Percentiles rank a stretch among this genome's conserved stretches.
phyloP scores from a whole-genome alignment of 2,797 vertebrate species.

The Rhinophrynus dorsalis region DNA sequence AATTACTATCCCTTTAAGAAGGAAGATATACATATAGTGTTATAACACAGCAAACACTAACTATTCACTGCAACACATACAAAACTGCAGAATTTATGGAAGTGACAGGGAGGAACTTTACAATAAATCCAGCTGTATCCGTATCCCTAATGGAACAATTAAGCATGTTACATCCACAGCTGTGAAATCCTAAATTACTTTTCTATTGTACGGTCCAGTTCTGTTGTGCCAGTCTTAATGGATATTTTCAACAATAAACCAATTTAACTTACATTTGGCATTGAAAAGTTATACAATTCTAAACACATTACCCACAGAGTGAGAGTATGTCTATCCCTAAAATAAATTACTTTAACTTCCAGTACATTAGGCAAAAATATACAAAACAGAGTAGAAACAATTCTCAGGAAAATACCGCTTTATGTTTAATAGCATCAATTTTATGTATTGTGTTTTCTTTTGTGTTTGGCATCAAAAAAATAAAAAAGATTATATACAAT shows the following conservation, averaged over 20 bases:
- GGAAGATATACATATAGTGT: too few species aligned
- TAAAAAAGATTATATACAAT: background rate
- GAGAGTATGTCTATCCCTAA: background rate
- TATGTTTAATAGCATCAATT: background rate
- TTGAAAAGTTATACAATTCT: constrained; percentile 4
- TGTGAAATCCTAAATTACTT: background rate
- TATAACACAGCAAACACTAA: too few species aligned
- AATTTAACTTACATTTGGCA: background rate
- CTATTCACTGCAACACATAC: too few species aligned
- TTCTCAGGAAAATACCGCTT: background rate
- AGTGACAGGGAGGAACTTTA: too few species aligned
- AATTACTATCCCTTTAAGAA: too few species aligned
- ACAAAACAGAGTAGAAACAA: background rate
- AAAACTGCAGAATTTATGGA: too few species aligned
- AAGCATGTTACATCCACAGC: background rate
- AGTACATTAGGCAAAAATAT: background rate
- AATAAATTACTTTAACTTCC: background rate
- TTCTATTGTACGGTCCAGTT: background rate
- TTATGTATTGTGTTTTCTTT: background rate
- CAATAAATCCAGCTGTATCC: too few species aligned
- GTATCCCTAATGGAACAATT: background rate
- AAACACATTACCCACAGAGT: background rate
- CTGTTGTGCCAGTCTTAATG: background rate
- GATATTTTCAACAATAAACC: background rate
- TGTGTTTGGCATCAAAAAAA: background rate